These are phyloP conservation scores for Caenorhabditis panamensis DNA, from an alignment of 2,888 invertebrate genomes.

Conservation along the genomic window DNA sequence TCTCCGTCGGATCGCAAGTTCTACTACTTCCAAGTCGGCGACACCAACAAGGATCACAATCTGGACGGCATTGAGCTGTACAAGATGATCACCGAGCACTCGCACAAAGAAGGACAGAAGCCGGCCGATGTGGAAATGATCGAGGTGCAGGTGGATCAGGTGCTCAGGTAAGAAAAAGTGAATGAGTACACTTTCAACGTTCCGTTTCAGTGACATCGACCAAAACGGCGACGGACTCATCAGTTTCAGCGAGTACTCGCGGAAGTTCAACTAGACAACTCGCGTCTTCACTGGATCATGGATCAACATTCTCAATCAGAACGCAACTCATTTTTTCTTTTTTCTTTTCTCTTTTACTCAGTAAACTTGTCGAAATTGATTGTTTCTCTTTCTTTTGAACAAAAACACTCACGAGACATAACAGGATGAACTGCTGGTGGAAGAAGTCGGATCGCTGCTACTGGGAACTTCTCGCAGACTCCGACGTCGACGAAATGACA, in stretches of 20 bases:
- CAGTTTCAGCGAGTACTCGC: conserved; percentile 45
- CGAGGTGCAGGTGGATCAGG: conserved; percentile 45
- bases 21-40: conserved; percentile 45
- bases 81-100: conserved; percentile 34
- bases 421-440: conserved; percentile 63
- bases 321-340: background rate
- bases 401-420: conserved; percentile 57
- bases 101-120: background rate
- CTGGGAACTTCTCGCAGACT: conserved; percentile 66
- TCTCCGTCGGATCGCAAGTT: conserved; percentile 16
- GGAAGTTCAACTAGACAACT: conserved; percentile 27
- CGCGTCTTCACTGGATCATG: too few species aligned
- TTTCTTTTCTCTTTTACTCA: too few species aligned
- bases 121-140: conserved; percentile 13
- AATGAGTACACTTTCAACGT: too few species aligned
- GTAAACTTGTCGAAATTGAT: too few species aligned
- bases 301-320: background rate
- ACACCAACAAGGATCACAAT: conserved; percentile 41
- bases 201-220: conserved; percentile 47
- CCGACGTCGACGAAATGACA: conserved; percentile 72
- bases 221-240: conserved; percentile 33
- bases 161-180: conserved; percentile 10
- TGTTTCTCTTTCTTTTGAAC: background rate
- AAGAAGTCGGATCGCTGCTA: conserved; percentile 62
- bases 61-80: conserved; percentile 50